Evolutionary conservation across 2,797 vertebrate species (phyloP), one percentile per base, ranked within the genome.

Genomic region (Hippocampus kuda): DNA sequence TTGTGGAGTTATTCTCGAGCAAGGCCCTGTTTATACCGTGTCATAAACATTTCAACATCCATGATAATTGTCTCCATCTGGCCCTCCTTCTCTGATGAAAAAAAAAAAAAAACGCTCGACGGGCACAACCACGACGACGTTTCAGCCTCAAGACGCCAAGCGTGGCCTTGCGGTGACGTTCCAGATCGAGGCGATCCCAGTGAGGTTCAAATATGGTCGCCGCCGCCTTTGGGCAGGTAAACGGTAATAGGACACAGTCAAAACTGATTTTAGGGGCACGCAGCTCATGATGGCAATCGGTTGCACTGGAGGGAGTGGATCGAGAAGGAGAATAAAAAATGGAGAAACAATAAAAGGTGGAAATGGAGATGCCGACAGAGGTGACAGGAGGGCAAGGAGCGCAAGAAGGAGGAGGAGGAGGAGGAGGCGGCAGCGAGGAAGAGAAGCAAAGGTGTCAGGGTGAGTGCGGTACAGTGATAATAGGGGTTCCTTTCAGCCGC

Each of bases 21-120:
- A 38, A 79, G 78, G 30, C 66, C 48, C 69, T 89, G 84, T 88
- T 88, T 88, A 89, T 87, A 81, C 75, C 65, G 72, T 80, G 79
- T 86, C 86, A 89, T 91, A 90, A 90, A 89, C 90, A 91, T 89
- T 82, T 87, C 85, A 85, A 77, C 81, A 77, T 85, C 81, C 70
- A 83, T 51, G 67, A 81, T 85, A 85, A 86, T 86, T 76, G 79
- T 76, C 68, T 74, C 82, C 89, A 91, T 88, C 84, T 89, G 89
- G 78, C 85, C 70, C 72, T 87, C 75, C 24, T 90, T 89, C 72
- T 78, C 77, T 22, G 71, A 71, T 77, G 78, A 70, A 83, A 84
- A 38, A 38, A 38, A 34, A 34, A 38, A 38, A 38, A 38, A 82
- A 85, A 88, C 83, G 83, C 77, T 75, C 82, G 80, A 84, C 86